Percentiles rank a stretch among this genome's conserved stretches.
Conservation (phyloP, 2,797 vertebrate genomes). For the Pempheris klunzingeri region DNA sequence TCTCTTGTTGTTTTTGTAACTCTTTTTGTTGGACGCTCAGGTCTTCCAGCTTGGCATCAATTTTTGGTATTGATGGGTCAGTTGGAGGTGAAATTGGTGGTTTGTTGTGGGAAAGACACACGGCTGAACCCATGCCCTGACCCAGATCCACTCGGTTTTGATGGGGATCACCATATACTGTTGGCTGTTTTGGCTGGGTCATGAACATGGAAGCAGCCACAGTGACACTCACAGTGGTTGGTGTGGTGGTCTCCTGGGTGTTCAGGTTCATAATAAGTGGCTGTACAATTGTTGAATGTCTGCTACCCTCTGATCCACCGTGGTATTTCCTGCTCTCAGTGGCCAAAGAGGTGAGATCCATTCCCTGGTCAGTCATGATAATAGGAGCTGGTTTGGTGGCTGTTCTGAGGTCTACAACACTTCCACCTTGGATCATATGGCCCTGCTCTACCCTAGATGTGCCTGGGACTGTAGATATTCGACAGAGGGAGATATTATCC, state of each 20-base stretch:
- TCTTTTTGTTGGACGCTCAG: conserved; percentile 85
- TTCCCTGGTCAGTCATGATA: conserved; percentile 97
- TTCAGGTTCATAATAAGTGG: conserved; percentile 98
- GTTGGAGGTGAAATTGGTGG: conserved; percentile 86
- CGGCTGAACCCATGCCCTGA: conserved; percentile 91
- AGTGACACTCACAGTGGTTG: conserved; percentile 93
- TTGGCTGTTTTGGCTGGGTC: conserved; percentile 92
- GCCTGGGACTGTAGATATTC: conserved; percentile 95
- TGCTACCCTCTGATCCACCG: conserved; percentile 89
- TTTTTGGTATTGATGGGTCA: conserved; percentile 85
- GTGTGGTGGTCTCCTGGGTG: conserved; percentile 90
- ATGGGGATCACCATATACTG: conserved; percentile 95
- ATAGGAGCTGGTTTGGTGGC: conserved; percentile 89
- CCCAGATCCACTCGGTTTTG: conserved; percentile 94
- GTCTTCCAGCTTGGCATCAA: conserved; percentile 90
- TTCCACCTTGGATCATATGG: conserved; percentile 90
- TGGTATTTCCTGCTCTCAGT: conserved; percentile 94
- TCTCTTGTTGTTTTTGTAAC: conserved; percentile 84
- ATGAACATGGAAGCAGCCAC: conserved; percentile 97
- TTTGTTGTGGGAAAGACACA: conserved; percentile 93
- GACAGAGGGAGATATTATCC: conserved; percentile 97
- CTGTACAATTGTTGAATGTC: conserved; percentile 93
- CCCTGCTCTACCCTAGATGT: conserved; percentile 95
- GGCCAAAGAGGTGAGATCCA: conserved; percentile 98
- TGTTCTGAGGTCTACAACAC: conserved; percentile 94